Evolutionary conservation across 2,888 invertebrate genomes (phyloP).

Genomic region (Agonopterix heracliana): DNA sequence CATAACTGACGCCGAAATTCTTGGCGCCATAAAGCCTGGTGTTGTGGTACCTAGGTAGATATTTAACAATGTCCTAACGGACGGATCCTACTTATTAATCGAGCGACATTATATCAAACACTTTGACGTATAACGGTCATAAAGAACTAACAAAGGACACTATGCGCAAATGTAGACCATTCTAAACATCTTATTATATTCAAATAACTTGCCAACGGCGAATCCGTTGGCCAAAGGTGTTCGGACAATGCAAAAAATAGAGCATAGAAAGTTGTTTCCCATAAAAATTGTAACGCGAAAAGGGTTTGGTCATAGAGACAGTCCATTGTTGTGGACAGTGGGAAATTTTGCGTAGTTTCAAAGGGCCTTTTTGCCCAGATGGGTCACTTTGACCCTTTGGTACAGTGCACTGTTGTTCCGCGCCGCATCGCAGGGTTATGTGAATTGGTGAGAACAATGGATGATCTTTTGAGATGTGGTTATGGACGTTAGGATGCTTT

Average conservation of each 20-base stretch:
- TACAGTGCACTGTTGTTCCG: conserved; percentile 46
- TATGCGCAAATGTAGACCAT: conserved; percentile 37
- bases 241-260: conserved; percentile 74
- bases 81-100: neutral
- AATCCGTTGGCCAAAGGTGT: conserved; percentile 46
- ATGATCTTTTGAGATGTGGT: conserved; percentile 30
- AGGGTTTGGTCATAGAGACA: conserved; percentile 54
- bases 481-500: conserved; percentile 14
- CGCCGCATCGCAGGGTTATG: conserved; percentile 58
- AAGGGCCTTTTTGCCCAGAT: conserved; percentile 49
- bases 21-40: no score
- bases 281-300: conserved; percentile 65
- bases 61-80: neutral
- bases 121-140: conserved; percentile 56
- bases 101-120: conserved; percentile 1
- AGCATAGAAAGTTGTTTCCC: conserved; percentile 68
- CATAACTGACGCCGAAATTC: no score
- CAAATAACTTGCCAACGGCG: conserved; percentile 63
- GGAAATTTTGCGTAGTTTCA: conserved; percentile 60
- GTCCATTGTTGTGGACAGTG: conserved; percentile 63
- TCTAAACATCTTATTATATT: conserved; percentile 43
- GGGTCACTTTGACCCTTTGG: conserved; percentile 58
- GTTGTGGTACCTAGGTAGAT: neutral
- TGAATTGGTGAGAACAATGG: conserved; percentile 59
- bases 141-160: conserved; percentile 32